These are phyloP conservation scores for Pasiphila rectangulata DNA, from an alignment of 2,888 invertebrate species.

Conservation along the genomic window DNA sequence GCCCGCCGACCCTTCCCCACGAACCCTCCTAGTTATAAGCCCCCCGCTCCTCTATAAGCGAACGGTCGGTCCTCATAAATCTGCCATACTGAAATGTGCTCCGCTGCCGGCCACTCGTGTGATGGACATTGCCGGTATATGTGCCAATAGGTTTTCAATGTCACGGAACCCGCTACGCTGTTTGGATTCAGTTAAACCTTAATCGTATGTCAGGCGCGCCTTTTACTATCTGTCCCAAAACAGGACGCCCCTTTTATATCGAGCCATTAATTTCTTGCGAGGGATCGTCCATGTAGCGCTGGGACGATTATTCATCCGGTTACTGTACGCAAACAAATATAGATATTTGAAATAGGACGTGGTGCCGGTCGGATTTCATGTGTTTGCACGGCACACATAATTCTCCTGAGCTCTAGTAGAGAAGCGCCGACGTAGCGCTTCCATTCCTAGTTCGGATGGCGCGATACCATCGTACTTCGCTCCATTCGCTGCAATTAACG, in stretches of 20 bases:
- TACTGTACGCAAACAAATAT: constrained; percentile 39
- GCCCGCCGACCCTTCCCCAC: constrained; percentile 54
- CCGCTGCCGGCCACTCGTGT: constrained; percentile 53
- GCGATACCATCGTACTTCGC: constrained; percentile 72
- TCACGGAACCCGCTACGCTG: constrained; percentile 46
- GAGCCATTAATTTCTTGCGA: constrained; percentile 41
- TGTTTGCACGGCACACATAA: constrained; percentile 48
- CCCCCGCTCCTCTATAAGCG: constrained; percentile 59
- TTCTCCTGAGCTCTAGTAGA: constrained; percentile 45
- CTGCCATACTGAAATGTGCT: constrained; percentile 74
- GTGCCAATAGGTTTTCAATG: constrained; percentile 70
- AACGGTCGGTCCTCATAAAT: constrained; percentile 70
- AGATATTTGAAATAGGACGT: constrained; percentile 40
- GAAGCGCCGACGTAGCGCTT: constrained; percentile 32
- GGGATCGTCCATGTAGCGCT: constrained; percentile 36
- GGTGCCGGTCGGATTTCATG: constrained; percentile 35
- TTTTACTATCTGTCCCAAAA: constrained; percentile 45
- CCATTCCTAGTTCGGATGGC: constrained; percentile 64
- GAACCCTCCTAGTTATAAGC: constrained; percentile 54
- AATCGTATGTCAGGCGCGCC: constrained; percentile 44
- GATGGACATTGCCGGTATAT: constrained; percentile 59
- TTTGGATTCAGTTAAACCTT: constrained; percentile 49
- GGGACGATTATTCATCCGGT: constrained; percentile 45
- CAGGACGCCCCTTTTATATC: constrained; percentile 43
- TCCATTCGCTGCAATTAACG: constrained; percentile 76